Evolutionary conservation across 2,888 invertebrate genomes (phyloP), one percentile per base, ranked within the genome.

Genomic region (Chrysolina americana): DNA sequence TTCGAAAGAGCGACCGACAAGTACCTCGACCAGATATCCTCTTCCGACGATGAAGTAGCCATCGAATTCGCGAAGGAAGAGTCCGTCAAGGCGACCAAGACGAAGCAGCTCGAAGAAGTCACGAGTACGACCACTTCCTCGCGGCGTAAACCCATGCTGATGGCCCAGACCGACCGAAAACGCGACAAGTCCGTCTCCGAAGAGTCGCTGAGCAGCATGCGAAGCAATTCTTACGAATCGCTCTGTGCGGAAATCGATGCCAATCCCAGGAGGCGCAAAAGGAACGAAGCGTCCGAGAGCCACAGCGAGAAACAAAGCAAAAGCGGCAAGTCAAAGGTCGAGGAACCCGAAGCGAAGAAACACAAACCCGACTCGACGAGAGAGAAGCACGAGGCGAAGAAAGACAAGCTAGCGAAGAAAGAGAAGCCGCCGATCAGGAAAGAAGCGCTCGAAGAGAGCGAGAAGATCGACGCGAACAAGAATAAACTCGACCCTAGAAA

Each of bases 1-100:
- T 96, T 97, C 85, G 94, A 95, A 80, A 92, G 93, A 77, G 92
- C 95, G 15, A 94, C 95, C 4, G 94, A 94, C 85, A 93, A 95
- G 83, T 96, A 95, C 87, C 91, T 96, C 78, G 95, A 95, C 85
- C 93, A 94, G 82, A 91, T 94, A 78, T 92, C 94, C 11, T 94
- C 94, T 1, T 95, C 95, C 28, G 96, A 96, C 84, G 93, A 94
- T 86, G 93, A 93, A 87, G 92, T 92, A 71, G 93, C 93, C 74
- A 91, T 94, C 4, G 93, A 93, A 85, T 93, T 91, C 87, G 92
- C 89, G 10, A 88, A 89, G 78, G 84, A 86, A 59, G 86, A 87
- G 11, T 85, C 86, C 87, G 88, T 87, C 87, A 87, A 86, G 47
- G 17, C 17, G n/a, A 62, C 73, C 59, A 59, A 44, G 13, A 71